Evolutionary conservation across 2,888 invertebrate genomes (phyloP), one percentile per base, ranked within the genome.

Genomic region (Epinotia bilunana): DNA sequence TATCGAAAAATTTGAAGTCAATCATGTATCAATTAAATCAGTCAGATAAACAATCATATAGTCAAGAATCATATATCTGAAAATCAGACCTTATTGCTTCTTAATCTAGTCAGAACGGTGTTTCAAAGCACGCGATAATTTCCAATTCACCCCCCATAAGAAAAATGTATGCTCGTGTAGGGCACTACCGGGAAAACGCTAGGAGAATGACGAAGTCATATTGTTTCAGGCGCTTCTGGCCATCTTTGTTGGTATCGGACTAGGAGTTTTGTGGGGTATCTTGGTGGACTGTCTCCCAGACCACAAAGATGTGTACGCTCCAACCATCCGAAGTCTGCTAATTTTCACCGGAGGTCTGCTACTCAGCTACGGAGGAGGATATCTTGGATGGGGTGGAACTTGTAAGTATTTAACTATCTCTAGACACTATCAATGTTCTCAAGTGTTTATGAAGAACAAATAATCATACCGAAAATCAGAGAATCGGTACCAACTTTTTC

Each of bases 331-430:
- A 70, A 92, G 93, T 78, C 76, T 92, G 55, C 87, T 91, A 68
- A 90, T 94, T 78, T 89, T 94, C 57, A 78, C 84, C 28, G 92
- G 91, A 61, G 93, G 93, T 5, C 80, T 89, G 67, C 81, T 92
- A 33, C 81, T 92, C 72, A 88, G 86, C 67, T 93, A 93, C 78
- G 86, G 86, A 71, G 79, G 87, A 28, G 91, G 87, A 77, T 88
- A 88, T 76, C 77, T 88, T 53, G 92, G 93, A 67, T 93, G 93
- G 93, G 93, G 93, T 60, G 93, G 93, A 72, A 88, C 88, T 72
- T 90, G 93, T 93, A 83, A 87, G 91, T 89, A 53, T 53, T 53
- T 53, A 7, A 46, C 13, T 3, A 46, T 46, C 46, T 6, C 16
- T 5, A 49, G 46, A 16, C 13, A 49, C 49, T 1, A 49, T 5